phyloP scores from a whole-genome alignment of 2,888 invertebrate species.

The Mythimna lalbum region DNA sequence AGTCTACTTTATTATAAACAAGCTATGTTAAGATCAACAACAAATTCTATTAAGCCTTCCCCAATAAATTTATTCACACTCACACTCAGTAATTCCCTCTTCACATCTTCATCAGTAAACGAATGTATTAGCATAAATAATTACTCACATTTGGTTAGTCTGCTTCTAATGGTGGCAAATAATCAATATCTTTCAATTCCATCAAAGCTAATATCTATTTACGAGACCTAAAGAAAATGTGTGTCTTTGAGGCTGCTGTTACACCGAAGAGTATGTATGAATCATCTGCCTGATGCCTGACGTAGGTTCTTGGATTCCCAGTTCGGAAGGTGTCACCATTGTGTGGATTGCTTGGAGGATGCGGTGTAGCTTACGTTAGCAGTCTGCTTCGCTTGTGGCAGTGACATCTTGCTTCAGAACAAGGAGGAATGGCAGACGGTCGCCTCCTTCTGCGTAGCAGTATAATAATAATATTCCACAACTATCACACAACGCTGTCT shows the following conservation, averaged over 20 bases:
- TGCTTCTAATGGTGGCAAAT: conserved; percentile 48
- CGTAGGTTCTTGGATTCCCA: too few species aligned
- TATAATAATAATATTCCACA: too few species aligned
- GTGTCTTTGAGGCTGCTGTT: conserved; percentile 34
- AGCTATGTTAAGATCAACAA: neutral
- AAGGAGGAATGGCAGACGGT: too few species aligned
- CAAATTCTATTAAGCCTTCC: neutral
- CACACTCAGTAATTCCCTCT: neutral
- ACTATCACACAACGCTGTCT: too few species aligned
- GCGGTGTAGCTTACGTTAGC: too few species aligned
- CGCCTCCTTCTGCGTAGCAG: too few species aligned
- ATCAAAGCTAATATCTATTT: conserved; percentile 71
- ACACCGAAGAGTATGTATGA: conserved; percentile 60
- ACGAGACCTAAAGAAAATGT: conserved; percentile 63
- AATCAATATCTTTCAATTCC: conserved; percentile 72
- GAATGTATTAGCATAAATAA: conserved; percentile 24
- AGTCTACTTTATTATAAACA: too few species aligned
- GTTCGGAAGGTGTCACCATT: too few species aligned
- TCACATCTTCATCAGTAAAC: conserved; percentile 13
- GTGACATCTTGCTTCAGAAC: too few species aligned
- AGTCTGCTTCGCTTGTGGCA: too few species aligned
- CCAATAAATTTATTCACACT: conserved; percentile 4
- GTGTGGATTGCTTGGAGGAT: too few species aligned
- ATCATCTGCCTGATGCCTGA: too few species aligned
- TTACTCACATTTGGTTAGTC: conserved; percentile 26